Conservation (phyloP, 2,888 invertebrate species). For the Zygaena filipendulae region DNA sequence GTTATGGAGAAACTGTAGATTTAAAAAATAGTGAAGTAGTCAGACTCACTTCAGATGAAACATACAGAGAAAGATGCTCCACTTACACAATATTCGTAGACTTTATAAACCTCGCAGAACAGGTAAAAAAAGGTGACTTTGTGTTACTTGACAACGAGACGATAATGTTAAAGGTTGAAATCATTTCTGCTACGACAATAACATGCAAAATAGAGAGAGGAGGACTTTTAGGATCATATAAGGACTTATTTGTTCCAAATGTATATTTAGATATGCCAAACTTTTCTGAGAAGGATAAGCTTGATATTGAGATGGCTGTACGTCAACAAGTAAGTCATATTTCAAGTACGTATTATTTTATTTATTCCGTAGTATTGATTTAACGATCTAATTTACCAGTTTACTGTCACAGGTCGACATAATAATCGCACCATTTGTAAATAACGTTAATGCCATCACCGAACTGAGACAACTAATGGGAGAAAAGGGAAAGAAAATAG, state of each 20-base stretch:
- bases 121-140: constrained; percentile 55
- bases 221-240: constrained; percentile 43
- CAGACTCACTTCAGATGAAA: constrained; percentile 64
- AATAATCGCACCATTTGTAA: constrained; percentile 40
- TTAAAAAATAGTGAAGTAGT: constrained; percentile 50
- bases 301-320: constrained; percentile 39
- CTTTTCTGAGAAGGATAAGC: constrained; percentile 41
- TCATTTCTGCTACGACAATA: constrained; percentile 44
- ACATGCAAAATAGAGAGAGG: constrained; percentile 52
- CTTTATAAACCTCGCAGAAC: constrained; percentile 57
- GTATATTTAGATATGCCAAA: constrained; percentile 45
- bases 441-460: constrained; percentile 22
- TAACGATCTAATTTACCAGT: background rate
- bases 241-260: constrained; percentile 51
- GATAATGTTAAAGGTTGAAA: constrained; percentile 77
- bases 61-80: constrained; percentile 65
- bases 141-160: constrained; percentile 74
- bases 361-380: too few relatives aligned
- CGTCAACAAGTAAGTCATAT: constrained; percentile 42
- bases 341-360: background rate
- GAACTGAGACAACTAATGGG: constrained; percentile 42
- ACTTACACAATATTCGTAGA: constrained; percentile 66
- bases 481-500: constrained; percentile 47
- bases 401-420: constrained; percentile 46
- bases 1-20: constrained; percentile 38